These are phyloP conservation scores for Piprites chloris DNA, from an alignment of 2,113 vertebrate species.

Conservation along the genomic window DNA sequence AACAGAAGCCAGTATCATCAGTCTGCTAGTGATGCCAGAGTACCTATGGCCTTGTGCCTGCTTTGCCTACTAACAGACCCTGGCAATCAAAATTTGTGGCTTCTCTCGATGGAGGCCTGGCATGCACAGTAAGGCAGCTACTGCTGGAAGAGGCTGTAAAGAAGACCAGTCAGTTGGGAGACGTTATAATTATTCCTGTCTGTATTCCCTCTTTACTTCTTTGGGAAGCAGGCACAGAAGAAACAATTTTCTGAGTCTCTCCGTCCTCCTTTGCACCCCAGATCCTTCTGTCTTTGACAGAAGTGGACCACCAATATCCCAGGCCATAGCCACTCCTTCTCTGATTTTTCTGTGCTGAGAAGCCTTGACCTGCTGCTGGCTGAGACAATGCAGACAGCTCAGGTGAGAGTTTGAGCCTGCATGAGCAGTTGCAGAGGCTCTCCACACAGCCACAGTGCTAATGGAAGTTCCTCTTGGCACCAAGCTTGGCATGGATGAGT, in stretches of 20 bases:
- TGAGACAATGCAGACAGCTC: background rate
- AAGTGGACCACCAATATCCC: background rate
- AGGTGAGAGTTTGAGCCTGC: background rate
- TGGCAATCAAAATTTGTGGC: background rate
- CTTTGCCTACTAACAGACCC: background rate
- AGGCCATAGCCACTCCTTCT: rapidly evolving
- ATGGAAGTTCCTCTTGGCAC: background rate
- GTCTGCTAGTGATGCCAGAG: background rate
- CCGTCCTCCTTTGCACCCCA: background rate
- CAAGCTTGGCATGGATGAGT: background rate
- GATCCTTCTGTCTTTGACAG: background rate
- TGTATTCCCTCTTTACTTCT: background rate
- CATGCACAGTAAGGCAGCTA: background rate
- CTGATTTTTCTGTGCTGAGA: background rate
- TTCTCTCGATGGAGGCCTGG: background rate
- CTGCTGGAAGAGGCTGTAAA: background rate
- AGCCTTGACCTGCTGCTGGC: background rate
- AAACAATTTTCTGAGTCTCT: background rate
- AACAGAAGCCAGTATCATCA: background rate
- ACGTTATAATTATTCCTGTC: background rate
- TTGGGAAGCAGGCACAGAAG: background rate
- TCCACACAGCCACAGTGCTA: background rate
- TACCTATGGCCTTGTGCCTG: background rate
- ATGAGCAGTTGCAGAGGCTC: background rate
- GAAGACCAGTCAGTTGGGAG: background rate